Base-by-base conservation (phyloP, 2,797 vertebrate genomes). In the Hippocampus kuda region DNA sequence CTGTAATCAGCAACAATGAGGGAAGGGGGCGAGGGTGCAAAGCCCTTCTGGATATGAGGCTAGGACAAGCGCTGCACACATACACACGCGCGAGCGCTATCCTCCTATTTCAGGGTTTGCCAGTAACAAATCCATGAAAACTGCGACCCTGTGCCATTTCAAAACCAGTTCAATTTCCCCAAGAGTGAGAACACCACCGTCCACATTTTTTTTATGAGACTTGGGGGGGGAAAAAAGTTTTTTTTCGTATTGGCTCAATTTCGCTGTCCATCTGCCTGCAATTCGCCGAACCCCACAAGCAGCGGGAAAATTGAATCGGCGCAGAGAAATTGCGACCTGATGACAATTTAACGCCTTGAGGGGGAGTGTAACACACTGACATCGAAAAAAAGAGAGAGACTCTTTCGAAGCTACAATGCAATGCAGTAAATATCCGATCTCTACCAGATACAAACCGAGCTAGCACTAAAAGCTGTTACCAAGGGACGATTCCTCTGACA, bases 181-280 rank as follows among this genome's bases (percentile, higher is more conserved):
- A 71, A 70, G 76, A 80, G 77, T 80, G 81, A 84, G 78, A 82
- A 80, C 76, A 74, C 80, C 76, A 85, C 34, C 7, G 7, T 38
- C 34, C 6, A 38, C 86, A 87, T 82, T 80, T 9, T 38, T 27
- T 57, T 86, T 81, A 86, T 85, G 87, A 85, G 79, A 79, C 78
- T 85, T 87, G 81, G 84, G n/a, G n/a, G n/a, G n/a, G n/a, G n/a
- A n/a, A n/a, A 88, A 20, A 4, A 86, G 86, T 86, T 88, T 88
- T 83, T 84, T 83, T 82, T 80, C 57, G 1, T 73, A 81, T 79
- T 51, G 70, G 72, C 67, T 79, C 75, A 69, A 82, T 86, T 88
- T 83, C 56, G 70, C 83, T 24, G 70, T 79, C 78, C 48, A 57
- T 72, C 81, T 27, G 65, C 74, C 79, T 78, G 79, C 80, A 80